Base-by-base conservation (phyloP, 2,797 vertebrate species). In the Allochrocebus solatus region DNA sequence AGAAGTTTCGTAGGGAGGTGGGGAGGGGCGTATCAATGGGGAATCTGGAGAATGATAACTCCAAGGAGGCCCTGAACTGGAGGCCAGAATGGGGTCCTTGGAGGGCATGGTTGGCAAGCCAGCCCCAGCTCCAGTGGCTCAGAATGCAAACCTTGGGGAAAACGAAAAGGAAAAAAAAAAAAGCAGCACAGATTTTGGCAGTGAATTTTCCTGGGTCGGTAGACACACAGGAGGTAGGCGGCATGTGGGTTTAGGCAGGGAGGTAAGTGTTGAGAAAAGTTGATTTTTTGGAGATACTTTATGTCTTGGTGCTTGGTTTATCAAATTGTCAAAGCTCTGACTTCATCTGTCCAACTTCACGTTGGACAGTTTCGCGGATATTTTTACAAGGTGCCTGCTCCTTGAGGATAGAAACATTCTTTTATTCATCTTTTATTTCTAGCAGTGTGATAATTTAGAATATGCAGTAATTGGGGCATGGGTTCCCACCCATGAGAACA, bases 111-210 rank as follows among this genome's bases (percentile, higher is more conserved):
- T 10, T 13, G 22, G 70, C 80, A 36, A 59, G 12, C 11, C 53
- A 21, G 24, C 86, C 55, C 61, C 48, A 14, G 24, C 2, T 7
- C 33, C 46, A 43, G 41, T 33, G 76, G 36, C 26, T 57, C n/a
- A 16, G 50, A 89, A 11, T 1, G n/a, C 64, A 59, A 74, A 41
- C 39, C 16, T 21, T 2, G 2, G 55, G 22, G 39, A 36, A 74
- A 87, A 64, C 22, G n/a, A 36, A 78, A 80, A 55, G 19, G 36
- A 75, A 76, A 61, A 59, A 85, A 53, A 67, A 53, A 78, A 59
- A 94, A 61, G 2, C 17, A 57, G 67, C 24, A 64, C 22, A 33
- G 78, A 41, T 48, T 61, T 78, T n/a, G 75, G 53, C 76, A 55
- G 36, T 19, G 28, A 72, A 57, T 43, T 61, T 39, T 50, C 53